phyloP scores from a whole-genome alignment of 2,113 vertebrate species.

The Rhynchomys soricoides region DNA sequence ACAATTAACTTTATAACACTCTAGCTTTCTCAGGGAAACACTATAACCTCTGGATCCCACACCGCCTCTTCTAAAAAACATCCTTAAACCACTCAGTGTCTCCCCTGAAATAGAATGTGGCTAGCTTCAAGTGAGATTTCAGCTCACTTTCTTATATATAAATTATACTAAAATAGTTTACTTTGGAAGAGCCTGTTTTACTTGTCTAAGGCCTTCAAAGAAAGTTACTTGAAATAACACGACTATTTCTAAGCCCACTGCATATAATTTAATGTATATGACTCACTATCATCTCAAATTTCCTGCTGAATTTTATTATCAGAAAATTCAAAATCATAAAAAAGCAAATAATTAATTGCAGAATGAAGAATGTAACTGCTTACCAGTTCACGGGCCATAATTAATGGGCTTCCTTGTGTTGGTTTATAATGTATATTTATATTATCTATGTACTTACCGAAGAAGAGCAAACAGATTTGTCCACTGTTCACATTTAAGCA shows the following conservation, averaged over 20 bases:
- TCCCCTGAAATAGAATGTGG: not conserved
- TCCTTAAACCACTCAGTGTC: not conserved
- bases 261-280: not conserved
- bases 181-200: not conserved
- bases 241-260: not conserved
- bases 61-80: not conserved
- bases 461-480: not conserved
- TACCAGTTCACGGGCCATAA: not conserved
- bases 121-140: not conserved
- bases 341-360: not conserved
- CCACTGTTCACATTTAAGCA: not conserved
- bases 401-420: not conserved
- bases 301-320: conserved; percentile 18
- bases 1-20: conserved; percentile 38
- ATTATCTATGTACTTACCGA: not conserved
- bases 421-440: not conserved
- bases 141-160: not conserved
- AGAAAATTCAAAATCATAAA: conserved; percentile 2
- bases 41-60: not conserved
- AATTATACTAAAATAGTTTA: conserved; percentile 9
- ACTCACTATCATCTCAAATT: conserved; percentile 42
- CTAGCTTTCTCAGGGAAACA: not conserved
- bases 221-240: conserved; percentile 27
- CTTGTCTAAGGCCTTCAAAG: conserved; percentile 12
- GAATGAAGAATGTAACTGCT: not conserved